Evolutionary conservation across 2,113 vertebrate genomes (phyloP).

Genomic region (Indicator maculatus): DNA sequence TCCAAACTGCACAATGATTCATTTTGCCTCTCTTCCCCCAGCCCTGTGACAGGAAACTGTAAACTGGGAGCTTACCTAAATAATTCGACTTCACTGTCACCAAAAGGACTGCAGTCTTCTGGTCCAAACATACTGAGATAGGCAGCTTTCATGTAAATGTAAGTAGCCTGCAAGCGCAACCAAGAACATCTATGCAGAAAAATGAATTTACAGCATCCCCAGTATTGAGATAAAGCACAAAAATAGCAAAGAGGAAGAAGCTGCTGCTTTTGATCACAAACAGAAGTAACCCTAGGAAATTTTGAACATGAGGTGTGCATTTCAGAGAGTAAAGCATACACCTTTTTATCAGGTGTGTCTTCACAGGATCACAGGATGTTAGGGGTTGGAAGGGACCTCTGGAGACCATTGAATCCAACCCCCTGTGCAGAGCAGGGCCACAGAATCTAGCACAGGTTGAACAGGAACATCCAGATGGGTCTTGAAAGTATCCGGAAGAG

Average conservation of each 20-base stretch:
- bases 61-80: constrained; percentile 84
- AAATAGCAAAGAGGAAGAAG: neutral
- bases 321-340: neutral
- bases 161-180: constrained; percentile 85
- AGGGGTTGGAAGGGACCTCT: too few relatives aligned
- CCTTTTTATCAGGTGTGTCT: neutral
- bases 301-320: neutral
- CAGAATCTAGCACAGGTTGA: too few relatives aligned
- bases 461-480: too few relatives aligned
- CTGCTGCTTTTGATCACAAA: neutral
- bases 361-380: too few relatives aligned
- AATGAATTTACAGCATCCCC: neutral
- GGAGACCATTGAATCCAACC: too few relatives aligned
- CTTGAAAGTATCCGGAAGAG: too few relatives aligned
- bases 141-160: constrained; percentile 96
- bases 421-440: too few relatives aligned
- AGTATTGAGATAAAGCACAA: neutral
- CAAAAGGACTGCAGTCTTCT: constrained; percentile 91
- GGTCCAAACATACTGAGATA: constrained; percentile 95
- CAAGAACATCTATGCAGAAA: constrained; percentile 11
- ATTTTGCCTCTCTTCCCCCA: neutral
- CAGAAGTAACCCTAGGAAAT: neutral
- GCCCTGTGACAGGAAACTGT: neutral
- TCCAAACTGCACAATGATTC: neutral
- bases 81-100: constrained; percentile 84